A percentile compares a stretch with the other conserved stretches of the same genome.
Evolutionary conservation across 2,113 vertebrate genomes (phyloP).

Genomic region (Notiomystis cincta): DNA sequence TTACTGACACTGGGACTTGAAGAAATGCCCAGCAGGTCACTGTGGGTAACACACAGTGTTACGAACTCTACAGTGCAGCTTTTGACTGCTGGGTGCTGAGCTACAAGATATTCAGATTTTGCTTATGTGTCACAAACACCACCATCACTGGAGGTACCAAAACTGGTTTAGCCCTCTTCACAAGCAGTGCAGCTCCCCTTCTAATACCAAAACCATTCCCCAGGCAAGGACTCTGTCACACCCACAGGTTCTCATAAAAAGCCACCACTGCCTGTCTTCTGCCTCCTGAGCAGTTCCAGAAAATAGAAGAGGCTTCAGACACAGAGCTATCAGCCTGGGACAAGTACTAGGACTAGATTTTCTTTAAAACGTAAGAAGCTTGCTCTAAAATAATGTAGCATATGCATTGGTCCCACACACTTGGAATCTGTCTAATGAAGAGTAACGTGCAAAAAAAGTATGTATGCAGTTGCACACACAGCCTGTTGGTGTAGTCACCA

Average conservation of each 20-base stretch:
- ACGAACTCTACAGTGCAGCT: not conserved
- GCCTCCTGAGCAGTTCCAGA: not conserved
- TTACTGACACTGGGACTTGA: not conserved
- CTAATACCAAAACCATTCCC: not conserved
- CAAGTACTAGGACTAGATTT: not conserved
- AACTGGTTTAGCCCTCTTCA: not conserved
- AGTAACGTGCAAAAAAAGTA: not conserved
- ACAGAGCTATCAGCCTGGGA: not conserved
- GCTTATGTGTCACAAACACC: not conserved
- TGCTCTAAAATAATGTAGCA: not conserved
- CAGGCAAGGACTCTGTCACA: not conserved
- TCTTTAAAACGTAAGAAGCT: not conserved
- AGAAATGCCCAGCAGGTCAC: not conserved
- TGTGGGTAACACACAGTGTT: accelerated
- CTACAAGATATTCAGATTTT: not conserved
- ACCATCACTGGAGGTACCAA: not conserved
- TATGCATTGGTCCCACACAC: slow-evolving; percentile 12
- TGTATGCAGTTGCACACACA: not conserved
- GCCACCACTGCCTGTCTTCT: not conserved
- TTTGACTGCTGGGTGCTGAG: not conserved
- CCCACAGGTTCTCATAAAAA: not conserved
- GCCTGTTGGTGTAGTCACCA: not conserved
- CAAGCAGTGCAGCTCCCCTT: not conserved
- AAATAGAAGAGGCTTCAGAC: not conserved
- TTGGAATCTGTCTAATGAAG: not conserved